phyloP scores from a whole-genome alignment of 2,113 vertebrate genomes.

The Garra rufa region DNA sequence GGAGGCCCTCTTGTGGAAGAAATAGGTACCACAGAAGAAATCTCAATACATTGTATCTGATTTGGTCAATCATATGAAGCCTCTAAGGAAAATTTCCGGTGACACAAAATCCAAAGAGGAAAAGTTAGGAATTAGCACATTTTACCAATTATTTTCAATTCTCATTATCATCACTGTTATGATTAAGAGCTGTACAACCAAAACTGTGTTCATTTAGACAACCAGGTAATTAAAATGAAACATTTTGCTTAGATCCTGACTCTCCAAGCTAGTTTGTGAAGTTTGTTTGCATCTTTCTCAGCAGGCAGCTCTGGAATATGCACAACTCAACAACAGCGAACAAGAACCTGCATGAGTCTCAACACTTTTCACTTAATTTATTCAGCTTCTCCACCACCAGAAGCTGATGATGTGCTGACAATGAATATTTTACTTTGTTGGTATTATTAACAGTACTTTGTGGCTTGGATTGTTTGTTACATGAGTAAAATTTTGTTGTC shows the following conservation, averaged over 20 bases:
- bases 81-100: not conserved
- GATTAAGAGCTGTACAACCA: not conserved
- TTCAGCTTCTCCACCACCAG: constrained; percentile 34
- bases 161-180: not conserved
- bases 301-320: constrained; percentile 71
- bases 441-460: not conserved
- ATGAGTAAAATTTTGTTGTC: not conserved
- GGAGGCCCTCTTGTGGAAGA: constrained; percentile 29
- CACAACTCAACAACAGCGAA: constrained; percentile 67
- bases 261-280: not conserved
- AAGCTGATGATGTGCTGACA: not conserved
- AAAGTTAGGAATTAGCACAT: not conserved
- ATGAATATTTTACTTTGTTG: not conserved
- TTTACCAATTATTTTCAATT: not conserved
- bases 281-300: constrained; percentile 34
- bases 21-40: not conserved
- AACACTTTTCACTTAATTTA: constrained; percentile 29
- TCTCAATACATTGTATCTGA: not conserved
- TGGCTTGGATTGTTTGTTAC: not conserved
- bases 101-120: not conserved
- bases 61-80: not conserved
- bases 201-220: not conserved
- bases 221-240: not conserved
- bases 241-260: too few relatives aligned
- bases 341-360: constrained; percentile 36